Evolutionary conservation across 2,113 vertebrate species (phyloP).

Genomic region (Nannobrachium achirus): DNA sequence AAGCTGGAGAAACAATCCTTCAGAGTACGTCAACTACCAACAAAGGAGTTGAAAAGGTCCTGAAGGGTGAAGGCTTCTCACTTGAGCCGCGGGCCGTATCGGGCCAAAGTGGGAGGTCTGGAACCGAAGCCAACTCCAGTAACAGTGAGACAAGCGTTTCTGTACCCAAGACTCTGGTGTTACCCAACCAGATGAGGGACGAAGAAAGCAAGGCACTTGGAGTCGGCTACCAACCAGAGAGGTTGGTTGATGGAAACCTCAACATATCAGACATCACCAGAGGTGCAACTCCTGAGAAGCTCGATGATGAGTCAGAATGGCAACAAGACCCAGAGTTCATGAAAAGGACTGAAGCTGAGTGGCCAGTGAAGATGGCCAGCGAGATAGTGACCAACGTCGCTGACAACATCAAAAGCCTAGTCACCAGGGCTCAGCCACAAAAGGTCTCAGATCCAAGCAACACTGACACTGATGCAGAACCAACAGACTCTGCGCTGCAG

Average conservation of each 20-base stretch:
- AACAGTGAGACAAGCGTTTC: too few species aligned
- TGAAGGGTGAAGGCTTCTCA: slow-evolving; percentile 26
- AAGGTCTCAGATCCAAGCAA: too few species aligned
- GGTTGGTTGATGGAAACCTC: slow-evolving; percentile 19
- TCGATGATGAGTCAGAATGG: slow-evolving; percentile 28
- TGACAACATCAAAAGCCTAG: slow-evolving; percentile 1
- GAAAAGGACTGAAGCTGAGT: slow-evolving; percentile 2
- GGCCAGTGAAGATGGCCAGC: slow-evolving; percentile 25
- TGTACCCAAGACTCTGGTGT: too few species aligned
- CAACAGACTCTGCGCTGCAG: too few species aligned
- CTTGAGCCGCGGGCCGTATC: too few species aligned
- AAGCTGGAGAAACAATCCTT: too few species aligned
- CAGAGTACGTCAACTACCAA: not conserved
- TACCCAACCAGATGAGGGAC: too few species aligned
- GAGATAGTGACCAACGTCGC: slow-evolving; percentile 2
- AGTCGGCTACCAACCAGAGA: too few species aligned
- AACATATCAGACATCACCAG: slow-evolving; percentile 19
- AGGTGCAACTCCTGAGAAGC: slow-evolving; percentile 17
- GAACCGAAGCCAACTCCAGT: too few species aligned
- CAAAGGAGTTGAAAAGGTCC: slow-evolving; percentile 9
- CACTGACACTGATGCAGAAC: too few species aligned
- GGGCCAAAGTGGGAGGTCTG: too few species aligned
- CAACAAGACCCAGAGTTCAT: slow-evolving; percentile 27
- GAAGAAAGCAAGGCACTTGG: too few species aligned
- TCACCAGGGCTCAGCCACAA: not conserved